Conservation (phyloP, 2,888 invertebrate species). For the Portevinia maculata region DNA sequence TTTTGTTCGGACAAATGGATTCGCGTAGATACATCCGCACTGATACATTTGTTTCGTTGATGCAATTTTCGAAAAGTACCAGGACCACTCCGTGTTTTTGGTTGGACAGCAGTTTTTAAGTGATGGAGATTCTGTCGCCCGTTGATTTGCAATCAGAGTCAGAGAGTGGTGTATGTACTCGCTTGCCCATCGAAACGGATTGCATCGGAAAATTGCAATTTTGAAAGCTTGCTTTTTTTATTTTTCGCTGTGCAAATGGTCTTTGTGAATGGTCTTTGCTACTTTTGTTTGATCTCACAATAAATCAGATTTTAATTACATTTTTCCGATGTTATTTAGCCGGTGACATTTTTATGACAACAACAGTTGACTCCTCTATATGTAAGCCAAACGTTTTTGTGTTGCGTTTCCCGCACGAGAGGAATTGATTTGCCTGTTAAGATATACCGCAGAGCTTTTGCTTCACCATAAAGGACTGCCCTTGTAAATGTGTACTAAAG, state of each 20-base stretch:
- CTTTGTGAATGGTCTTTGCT: slow-evolving; percentile 21
- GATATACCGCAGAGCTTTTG: neutral
- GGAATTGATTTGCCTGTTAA: slow-evolving; percentile 3
- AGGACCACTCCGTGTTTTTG: slow-evolving; percentile 25
- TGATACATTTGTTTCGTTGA: slow-evolving; percentile 72
- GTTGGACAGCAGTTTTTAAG: slow-evolving; percentile 21
- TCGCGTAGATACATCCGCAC: slow-evolving; percentile 70
- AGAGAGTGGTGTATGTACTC: slow-evolving; percentile 23
- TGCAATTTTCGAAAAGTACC: slow-evolving; percentile 65
- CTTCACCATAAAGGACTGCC: too few species aligned
- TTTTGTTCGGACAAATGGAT: slow-evolving; percentile 68
- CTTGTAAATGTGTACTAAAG: too few species aligned
- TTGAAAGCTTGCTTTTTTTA: slow-evolving; percentile 48
- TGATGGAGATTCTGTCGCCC: slow-evolving; percentile 37
- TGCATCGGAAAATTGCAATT: slow-evolving; percentile 73
- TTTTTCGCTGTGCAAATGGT: slow-evolving; percentile 6
- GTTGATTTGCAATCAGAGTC: slow-evolving; percentile 64
- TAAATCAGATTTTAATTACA: slow-evolving; percentile 73
- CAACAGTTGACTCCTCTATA: slow-evolving; percentile 1
- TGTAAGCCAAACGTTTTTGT: slow-evolving; percentile 11
- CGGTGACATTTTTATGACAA: slow-evolving; percentile 72
- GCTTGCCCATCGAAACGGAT: slow-evolving; percentile 43
- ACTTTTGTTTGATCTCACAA: slow-evolving; percentile 72
- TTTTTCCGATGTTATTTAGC: slow-evolving; percentile 67
- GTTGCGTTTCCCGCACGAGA: slow-evolving; percentile 29